Conservation (phyloP, 2,113 vertebrate genomes). For the Thryonomys swinderianus region DNA sequence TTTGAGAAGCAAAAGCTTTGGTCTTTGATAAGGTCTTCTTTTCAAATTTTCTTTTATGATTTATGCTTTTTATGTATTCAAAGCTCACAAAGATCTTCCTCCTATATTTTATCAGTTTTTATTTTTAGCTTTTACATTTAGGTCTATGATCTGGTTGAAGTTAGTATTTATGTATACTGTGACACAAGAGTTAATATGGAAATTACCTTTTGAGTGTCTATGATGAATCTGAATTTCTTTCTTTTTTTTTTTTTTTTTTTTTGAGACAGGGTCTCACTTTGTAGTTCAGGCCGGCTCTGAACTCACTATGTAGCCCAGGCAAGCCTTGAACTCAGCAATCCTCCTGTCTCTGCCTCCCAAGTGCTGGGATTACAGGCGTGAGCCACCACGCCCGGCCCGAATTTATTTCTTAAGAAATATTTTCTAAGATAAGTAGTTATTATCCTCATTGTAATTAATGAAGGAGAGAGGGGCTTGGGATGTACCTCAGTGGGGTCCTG, state of each 20-base stretch:
- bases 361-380: too few relatives aligned
- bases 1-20: slow-evolving; percentile 22
- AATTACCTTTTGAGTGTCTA: slow-evolving; percentile 8
- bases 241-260: too few relatives aligned
- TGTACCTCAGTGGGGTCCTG: neutral
- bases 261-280: too few relatives aligned
- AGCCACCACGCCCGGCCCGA: too few relatives aligned
- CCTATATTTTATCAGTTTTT: neutral
- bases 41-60: neutral
- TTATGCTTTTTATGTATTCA: slow-evolving; percentile 25
- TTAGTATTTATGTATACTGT: neutral
- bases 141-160: neutral
- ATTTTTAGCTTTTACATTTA: slow-evolving; percentile 35
- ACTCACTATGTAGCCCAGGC: too few relatives aligned
- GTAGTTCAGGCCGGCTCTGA: too few relatives aligned
- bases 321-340: too few relatives aligned
- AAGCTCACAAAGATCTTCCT: slow-evolving; percentile 1
- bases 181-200: neutral
- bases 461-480: neutral
- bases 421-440: neutral
- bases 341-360: too few relatives aligned
- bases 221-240: too few relatives aligned
- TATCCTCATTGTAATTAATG: slow-evolving; percentile 14
- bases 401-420: neutral
- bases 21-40: neutral